Percentiles rank a stretch among this genome's conserved stretches.
Evolutionary conservation across 2,888 invertebrate genomes (phyloP).

Genomic region (Iphiclides podalirius): DNA sequence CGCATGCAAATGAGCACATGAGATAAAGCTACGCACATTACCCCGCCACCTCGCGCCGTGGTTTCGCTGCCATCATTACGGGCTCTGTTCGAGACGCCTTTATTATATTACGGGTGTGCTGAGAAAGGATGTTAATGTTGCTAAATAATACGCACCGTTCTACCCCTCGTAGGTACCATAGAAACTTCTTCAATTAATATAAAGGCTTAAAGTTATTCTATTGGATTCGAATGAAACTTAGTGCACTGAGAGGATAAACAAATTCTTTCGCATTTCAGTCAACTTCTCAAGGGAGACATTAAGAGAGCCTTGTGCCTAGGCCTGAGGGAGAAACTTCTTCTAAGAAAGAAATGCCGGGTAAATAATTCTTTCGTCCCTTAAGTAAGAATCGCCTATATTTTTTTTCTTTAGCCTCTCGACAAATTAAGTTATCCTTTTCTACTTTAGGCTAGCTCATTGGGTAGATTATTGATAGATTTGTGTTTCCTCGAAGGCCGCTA

Average conservation of each 20-base stretch:
- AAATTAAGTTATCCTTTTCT: not conserved
- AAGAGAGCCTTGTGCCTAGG: conserved; percentile 6
- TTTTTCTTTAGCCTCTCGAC: not conserved
- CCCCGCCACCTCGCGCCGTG: conserved; percentile 55
- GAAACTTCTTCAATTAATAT: conserved; percentile 34
- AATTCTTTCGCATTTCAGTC: conserved; percentile 21
- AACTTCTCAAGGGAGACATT: conserved; percentile 20
- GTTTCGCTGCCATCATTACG: conserved; percentile 57
- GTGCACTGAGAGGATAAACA: conserved; percentile 17
- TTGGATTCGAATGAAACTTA: conserved; percentile 13
- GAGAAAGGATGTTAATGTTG: conserved; percentile 70
- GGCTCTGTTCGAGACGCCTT: conserved; percentile 58
- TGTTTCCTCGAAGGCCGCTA: conserved; percentile 41
- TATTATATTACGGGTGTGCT: conserved; percentile 70
- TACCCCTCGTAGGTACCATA: conserved; percentile 60
- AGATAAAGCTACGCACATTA: conserved; percentile 75
- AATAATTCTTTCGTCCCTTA: not conserved
- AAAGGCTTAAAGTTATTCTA: conserved; percentile 24
- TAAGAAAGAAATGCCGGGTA: conserved; percentile 5
- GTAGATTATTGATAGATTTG: too few relatives aligned
- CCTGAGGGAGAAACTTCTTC: conserved; percentile 10
- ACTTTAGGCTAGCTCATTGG: conserved; percentile 14
- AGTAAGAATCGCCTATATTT: not conserved
- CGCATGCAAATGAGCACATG: conserved; percentile 67
- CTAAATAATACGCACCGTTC: conserved; percentile 70